These are phyloP conservation scores for Electrona antarctica DNA, from an alignment of 2,113 vertebrate genomes.

Conservation along the genomic window DNA sequence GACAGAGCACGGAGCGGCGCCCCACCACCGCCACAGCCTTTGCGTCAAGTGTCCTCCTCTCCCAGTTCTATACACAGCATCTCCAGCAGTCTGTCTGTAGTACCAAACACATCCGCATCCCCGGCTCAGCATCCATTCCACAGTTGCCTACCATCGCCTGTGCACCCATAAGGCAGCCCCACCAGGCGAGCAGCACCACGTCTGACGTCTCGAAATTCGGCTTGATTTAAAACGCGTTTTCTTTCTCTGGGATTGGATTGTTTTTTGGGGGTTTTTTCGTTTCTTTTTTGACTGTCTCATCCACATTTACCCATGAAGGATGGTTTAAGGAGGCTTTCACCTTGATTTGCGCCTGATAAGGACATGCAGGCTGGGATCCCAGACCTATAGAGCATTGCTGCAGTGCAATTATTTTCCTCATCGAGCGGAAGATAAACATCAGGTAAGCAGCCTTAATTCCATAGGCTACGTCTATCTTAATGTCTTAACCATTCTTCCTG, in stretches of 20 bases:
- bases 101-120: conserved; percentile 74
- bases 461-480: neutral
- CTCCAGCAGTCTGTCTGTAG: conserved; percentile 27
- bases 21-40: conserved; percentile 59
- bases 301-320: conserved; percentile 15
- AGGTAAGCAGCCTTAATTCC: conserved; percentile 61
- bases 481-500: neutral
- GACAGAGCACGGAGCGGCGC: conserved; percentile 73
- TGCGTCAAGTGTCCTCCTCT: conserved; percentile 53
- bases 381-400: conserved; percentile 54
- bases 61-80: conserved; percentile 57
- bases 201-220: conserved; percentile 33
- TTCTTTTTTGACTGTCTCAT: neutral
- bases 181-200: conserved; percentile 27
- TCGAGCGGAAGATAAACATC: conserved; percentile 33
- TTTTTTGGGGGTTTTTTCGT: conserved; percentile 17
- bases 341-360: conserved; percentile 42
- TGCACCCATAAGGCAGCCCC: conserved; percentile 44
- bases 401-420: conserved; percentile 28
- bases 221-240: conserved; percentile 15
- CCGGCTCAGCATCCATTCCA: conserved; percentile 72
- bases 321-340: conserved; percentile 43
- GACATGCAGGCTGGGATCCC: conserved; percentile 27
- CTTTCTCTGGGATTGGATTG: conserved; percentile 37
- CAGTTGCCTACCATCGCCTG: conserved; percentile 59